phyloP scores from a whole-genome alignment of 1,140 invertebrate species.

The Triops cancriformis region DNA sequence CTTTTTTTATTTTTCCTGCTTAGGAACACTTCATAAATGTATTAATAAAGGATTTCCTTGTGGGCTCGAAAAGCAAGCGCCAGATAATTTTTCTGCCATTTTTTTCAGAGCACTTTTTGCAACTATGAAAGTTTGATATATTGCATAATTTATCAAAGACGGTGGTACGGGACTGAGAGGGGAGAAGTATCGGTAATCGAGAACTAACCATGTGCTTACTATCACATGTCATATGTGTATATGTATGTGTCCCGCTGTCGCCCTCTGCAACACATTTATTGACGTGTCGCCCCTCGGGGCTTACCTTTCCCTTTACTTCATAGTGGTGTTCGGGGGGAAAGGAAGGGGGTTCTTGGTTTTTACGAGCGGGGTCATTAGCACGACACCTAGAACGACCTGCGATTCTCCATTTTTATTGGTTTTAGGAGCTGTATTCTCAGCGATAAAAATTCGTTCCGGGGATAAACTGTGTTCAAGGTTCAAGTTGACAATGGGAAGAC shows the following conservation, averaged over 20 bases:
- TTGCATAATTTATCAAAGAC: not conserved
- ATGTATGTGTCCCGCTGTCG: not conserved
- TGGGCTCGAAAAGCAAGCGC: too few species aligned
- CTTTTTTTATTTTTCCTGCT: too few species aligned
- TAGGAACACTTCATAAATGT: too few species aligned
- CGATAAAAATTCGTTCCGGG: not conserved
- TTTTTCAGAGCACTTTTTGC: not conserved
- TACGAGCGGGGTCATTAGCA: constrained; percentile 2
- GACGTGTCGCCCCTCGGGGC: not conserved
- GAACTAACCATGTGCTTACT: not conserved
- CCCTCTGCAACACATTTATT: not conserved
- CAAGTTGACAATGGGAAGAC: too few species aligned
- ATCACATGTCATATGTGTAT: constrained; percentile 1
- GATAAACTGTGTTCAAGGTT: too few species aligned
- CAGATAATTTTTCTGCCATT: not conserved
- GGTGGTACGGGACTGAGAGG: not conserved
- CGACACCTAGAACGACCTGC: constrained; percentile 7
- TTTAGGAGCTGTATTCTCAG: not conserved
- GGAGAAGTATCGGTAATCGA: not conserved
- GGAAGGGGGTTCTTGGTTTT: not conserved
- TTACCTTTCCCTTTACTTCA: not conserved
- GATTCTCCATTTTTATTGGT: not conserved
- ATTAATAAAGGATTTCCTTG: too few species aligned
- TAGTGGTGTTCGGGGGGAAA: not conserved
- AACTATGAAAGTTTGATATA: not conserved